Evolutionary conservation across 2,797 vertebrate species (phyloP).

Genomic region (Parauchenoglanis ngamensis): DNA sequence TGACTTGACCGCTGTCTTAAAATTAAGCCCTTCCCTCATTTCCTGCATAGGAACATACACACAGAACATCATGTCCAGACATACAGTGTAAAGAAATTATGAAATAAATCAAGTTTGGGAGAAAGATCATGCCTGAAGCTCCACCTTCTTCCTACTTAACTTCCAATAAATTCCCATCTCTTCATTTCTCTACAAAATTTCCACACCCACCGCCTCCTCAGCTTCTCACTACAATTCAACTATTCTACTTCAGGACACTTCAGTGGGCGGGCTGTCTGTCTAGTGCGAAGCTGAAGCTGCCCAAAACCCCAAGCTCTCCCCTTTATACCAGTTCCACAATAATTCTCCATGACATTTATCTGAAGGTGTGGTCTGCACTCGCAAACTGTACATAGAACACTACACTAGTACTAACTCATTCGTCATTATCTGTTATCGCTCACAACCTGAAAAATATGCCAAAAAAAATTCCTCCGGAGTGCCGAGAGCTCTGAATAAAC

Average conservation of each 20-base stretch:
- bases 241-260: not conserved
- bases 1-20: conserved; percentile 69
- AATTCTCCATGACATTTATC: not conserved
- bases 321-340: not conserved
- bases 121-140: not conserved
- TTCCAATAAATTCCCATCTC: not conserved
- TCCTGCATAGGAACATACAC: conserved; percentile 57
- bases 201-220: not conserved
- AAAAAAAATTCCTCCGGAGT: not conserved
- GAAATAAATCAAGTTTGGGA: not conserved
- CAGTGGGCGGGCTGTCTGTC: not conserved
- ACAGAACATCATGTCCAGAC: conserved; percentile 1
- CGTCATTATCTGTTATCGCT: not conserved
- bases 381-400: not conserved
- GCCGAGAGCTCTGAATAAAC: not conserved
- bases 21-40: conserved; percentile 65
- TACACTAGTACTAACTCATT: not conserved
- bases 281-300: not conserved
- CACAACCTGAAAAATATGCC: not conserved
- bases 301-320: not conserved
- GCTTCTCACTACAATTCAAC: not conserved
- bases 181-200: not conserved
- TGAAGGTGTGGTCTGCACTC: not conserved
- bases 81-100: not conserved
- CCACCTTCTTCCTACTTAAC: not conserved